Evolutionary conservation across 2,888 invertebrate species (phyloP), one percentile per base, ranked within the genome.

Genomic region (Netelia virgata): DNA sequence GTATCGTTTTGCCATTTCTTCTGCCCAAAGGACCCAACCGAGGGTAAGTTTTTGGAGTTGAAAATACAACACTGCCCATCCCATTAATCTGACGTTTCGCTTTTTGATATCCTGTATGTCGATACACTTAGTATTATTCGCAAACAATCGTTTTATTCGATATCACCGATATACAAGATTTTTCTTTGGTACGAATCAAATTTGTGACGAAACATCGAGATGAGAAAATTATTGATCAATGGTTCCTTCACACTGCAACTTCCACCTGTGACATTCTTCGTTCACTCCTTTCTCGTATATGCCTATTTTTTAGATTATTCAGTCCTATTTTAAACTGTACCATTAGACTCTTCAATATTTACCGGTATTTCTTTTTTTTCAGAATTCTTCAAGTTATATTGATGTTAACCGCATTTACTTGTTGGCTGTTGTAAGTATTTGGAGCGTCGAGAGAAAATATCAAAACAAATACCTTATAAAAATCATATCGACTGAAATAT

Each of bases 21-120:
- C 97, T 98, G 41, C 98, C 98, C 23, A 98, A 97, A 94, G 98
- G 98, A 76, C 97, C 98, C 10, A 98, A 98, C 93, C 96, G 97
- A 94, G 98, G 98, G 97, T 98, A 94, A 95, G 95, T 94, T 85
- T 78, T 59, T 50, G 10, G 8, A 57, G 0, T 8, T 28, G 50
- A 20, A 70, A 53, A 2, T 57, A 47, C 18, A 59, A 78, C 61
- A 53, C 59, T 77, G 76, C 80, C 83, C 80, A 85, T 83, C 77
- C 76, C 50, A 77, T 64, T 53, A 57, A 86, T 82, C 87, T 85
- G 69, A 75, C 75, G 63, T 83, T 72, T 75, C 63, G 8, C 68
- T 78, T 16, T 11, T 47, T 43, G 10, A 50, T 72, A 77, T 77
- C 57, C 10, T n/a, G 28, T 68, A 14, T 59, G 50, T 66, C 6